These are phyloP conservation scores for Acronicta leporina DNA, from an alignment of 2,888 invertebrate species.

Conservation along the genomic window DNA sequence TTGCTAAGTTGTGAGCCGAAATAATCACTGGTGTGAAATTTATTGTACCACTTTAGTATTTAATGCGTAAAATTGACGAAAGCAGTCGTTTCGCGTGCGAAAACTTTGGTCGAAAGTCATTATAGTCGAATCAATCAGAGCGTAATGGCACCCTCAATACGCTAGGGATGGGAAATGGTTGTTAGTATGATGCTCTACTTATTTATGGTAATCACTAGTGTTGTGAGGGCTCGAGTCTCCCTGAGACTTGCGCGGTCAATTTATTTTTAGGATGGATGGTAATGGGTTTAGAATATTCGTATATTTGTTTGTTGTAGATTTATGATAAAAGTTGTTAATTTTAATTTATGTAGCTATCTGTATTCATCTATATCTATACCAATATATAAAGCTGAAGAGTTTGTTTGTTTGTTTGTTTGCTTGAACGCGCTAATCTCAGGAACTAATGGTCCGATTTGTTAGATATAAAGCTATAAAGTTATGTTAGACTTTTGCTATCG, in stretches of 20 bases:
- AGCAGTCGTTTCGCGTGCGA: constrained; percentile 71
- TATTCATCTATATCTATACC: too few relatives aligned
- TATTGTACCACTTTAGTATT: constrained; percentile 75
- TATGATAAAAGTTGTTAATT: neutral
- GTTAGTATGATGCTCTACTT: constrained; percentile 66
- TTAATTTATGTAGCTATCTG: neutral
- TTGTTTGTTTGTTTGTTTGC: too few relatives aligned
- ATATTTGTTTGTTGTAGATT: constrained; percentile 17
- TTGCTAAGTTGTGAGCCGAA: constrained; percentile 73
- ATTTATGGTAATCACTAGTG: constrained; percentile 76
- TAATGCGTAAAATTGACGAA: constrained; percentile 80
- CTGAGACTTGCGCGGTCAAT: constrained; percentile 45
- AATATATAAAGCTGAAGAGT: too few relatives aligned
- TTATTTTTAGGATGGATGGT: constrained; percentile 54
- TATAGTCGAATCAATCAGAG: constrained; percentile 83
- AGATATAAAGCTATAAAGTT: too few relatives aligned
- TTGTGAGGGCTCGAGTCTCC: constrained; percentile 38
- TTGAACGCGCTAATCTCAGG: too few relatives aligned
- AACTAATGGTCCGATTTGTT: too few relatives aligned
- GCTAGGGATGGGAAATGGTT: constrained; percentile 63
- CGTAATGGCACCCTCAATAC: constrained; percentile 70
- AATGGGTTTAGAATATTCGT: constrained; percentile 34
- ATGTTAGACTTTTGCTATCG: too few relatives aligned
- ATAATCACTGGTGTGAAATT: constrained; percentile 77
- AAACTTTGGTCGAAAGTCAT: constrained; percentile 80